Evolutionary conservation across 1,140 invertebrate species (phyloP).

Genomic region (Macrosteles quadrilineatus): DNA sequence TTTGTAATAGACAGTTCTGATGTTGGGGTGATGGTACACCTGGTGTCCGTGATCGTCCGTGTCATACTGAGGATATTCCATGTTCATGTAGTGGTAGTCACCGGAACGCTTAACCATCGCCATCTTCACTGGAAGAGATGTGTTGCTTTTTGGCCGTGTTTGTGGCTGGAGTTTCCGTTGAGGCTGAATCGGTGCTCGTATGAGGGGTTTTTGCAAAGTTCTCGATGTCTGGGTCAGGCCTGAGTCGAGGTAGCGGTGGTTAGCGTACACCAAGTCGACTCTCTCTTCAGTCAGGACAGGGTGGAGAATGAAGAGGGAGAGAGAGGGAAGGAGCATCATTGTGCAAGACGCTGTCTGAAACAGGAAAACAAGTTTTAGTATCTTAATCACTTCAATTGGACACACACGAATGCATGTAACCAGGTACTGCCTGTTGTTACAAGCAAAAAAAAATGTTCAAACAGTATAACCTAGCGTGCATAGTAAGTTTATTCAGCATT

Average conservation of each 20-base stretch:
- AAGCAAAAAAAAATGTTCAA: too few species aligned
- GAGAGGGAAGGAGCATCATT: neutral
- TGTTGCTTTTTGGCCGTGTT: neutral
- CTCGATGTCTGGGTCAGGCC: neutral
- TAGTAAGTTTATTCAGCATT: too few species aligned
- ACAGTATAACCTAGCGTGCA: too few species aligned
- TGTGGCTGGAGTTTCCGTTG: neutral
- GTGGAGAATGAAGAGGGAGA: neutral
- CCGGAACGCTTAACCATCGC: neutral
- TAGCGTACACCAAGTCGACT: neutral
- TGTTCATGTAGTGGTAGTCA: neutral
- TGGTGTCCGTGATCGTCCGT: neutral
- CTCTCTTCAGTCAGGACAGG: neutral
- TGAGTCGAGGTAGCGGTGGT: neutral
- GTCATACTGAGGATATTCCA: conserved; percentile 7
- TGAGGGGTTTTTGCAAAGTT: neutral
- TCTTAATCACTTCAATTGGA: too few species aligned
- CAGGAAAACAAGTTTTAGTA: neutral
- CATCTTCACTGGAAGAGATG: neutral
- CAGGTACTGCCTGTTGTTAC: too few species aligned
- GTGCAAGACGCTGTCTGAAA: neutral
- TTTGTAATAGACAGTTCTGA: neutral
- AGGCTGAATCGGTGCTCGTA: neutral
- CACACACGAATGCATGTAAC: too few species aligned
- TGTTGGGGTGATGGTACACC: neutral